Evolutionary conservation across 2,113 vertebrate species (phyloP), one percentile per base, ranked within the genome.

Genomic region (Enhydra lutris): DNA sequence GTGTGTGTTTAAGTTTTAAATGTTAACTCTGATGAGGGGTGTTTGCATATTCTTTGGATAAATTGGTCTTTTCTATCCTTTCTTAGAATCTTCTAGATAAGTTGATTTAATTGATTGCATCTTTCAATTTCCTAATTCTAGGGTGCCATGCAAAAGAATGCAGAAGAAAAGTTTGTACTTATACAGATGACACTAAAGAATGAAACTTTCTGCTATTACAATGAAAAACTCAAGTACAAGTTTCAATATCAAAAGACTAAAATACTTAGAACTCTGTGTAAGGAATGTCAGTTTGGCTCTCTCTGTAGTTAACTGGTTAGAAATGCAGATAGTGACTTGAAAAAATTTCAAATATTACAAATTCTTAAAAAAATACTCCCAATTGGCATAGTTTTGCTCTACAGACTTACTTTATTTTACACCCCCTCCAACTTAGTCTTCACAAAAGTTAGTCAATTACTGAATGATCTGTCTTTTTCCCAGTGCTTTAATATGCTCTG

Each of bases 81-180:
- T 59, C 36, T 76, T 73, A 89, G 24, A 76, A 47, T 91, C n/a
- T 93, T 89, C 57, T 91, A 81, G n/a, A 36, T 81, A 50, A 89
- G 42, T 67, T 83, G 42, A 93, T 67, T 91, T 57, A 87, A 65
- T 87, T 29, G 95, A 36, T 50, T 86, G 57, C 24, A 71, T 24
- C 42, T 85, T 97, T 85, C 59, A 89, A 21, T 7, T 50, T 93
- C 42, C 36, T 95, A 82, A 89, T 92, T 96, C 29, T 94, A 82
- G 45, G 21, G 23, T 96, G 42, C 36, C 39, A 52, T 63, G 21
- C 36, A 61, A 61, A 89, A 36, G 34, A 3, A 78, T 24, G 18
- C 26, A 81, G 9, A 67, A 76, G 52, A n/a, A 86, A 91, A 36
- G 18, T 80, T 89, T 45, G 21, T 52, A 45, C 42, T 57, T 91